Evolutionary conservation across 1,140 invertebrate genomes (phyloP).

Genomic region (Mylabris phalerata): DNA sequence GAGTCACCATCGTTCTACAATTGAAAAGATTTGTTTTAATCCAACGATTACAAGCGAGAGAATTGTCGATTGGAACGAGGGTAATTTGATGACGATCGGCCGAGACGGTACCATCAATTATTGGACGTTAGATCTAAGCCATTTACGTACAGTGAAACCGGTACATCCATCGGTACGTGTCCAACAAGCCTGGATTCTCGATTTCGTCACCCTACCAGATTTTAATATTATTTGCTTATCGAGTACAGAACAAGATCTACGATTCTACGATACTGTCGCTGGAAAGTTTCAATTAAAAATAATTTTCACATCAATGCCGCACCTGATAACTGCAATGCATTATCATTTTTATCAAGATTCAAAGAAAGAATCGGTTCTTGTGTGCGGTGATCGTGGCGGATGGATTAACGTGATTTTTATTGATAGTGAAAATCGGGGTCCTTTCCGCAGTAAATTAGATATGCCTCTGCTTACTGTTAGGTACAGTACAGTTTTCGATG

Average conservation of each 20-base stretch:
- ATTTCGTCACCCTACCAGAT: conserved; percentile 60
- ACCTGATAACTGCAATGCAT: conserved; percentile 51
- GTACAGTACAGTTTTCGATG: conserved; percentile 49
- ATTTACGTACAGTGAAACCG: conserved; percentile 51
- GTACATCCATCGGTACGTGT: conserved; percentile 51
- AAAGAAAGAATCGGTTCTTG: conserved; percentile 51
- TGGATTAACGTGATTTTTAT: conserved; percentile 56
- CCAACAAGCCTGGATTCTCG: conserved; percentile 55
- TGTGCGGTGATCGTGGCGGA: conserved; percentile 61
- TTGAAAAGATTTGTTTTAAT: conserved; percentile 54
- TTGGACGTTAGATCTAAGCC: conserved; percentile 58
- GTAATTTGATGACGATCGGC: conserved; percentile 58
- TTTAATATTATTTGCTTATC: conserved; percentile 60
- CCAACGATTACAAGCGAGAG: conserved; percentile 47
- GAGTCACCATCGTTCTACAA: conserved; percentile 54
- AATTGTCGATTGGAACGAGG: conserved; percentile 48
- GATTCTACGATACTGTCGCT: conserved; percentile 65
- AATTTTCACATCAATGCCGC: conserved; percentile 49
- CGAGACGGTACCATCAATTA: conserved; percentile 62
- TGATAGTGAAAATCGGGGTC: conserved; percentile 49
- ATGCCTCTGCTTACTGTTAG: conserved; percentile 49
- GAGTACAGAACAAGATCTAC: conserved; percentile 58
- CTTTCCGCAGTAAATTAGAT: conserved; percentile 56
- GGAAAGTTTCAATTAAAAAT: conserved; percentile 60
- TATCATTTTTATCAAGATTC: conserved; percentile 54